A percentile compares a stretch with the other conserved stretches of the same genome.
Evolutionary conservation across 23 tunicate genomes (phyloP).

Genomic region (Trididemnum miniatum): DNA sequence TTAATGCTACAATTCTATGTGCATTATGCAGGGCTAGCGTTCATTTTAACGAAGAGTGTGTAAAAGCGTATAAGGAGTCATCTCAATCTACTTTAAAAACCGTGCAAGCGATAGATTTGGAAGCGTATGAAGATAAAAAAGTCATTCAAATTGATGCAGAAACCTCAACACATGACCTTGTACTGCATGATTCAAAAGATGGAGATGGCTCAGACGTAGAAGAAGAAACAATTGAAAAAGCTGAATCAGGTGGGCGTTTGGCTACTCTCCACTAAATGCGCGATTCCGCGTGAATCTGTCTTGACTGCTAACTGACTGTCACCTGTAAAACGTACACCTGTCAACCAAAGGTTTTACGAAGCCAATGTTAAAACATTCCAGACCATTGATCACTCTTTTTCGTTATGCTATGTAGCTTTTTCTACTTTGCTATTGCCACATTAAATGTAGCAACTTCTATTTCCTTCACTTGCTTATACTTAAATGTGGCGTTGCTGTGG

Average conservation of each 20-base stretch:
- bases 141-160: neutral
- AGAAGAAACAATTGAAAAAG: neutral
- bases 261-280: neutral
- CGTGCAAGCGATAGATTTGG: too few species aligned
- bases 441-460: too few species aligned
- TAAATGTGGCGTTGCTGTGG: too few species aligned
- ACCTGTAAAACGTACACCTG: too few species aligned
- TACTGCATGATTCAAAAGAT: neutral
- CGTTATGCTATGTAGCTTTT: too few species aligned
- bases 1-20: too few species aligned
- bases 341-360: too few species aligned
- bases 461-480: too few species aligned
- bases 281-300: neutral
- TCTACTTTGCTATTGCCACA: too few species aligned
- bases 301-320: too few species aligned
- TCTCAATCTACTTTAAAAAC: neutral
- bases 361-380: too few species aligned
- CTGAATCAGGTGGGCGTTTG: neutral
- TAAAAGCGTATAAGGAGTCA: neutral
- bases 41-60: conserved; percentile 2
- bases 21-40: neutral
- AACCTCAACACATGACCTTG: conserved; percentile 7
- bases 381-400: too few species aligned
- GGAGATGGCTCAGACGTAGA: neutral
- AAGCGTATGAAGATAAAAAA: neutral